Evolutionary conservation across 2,113 vertebrate genomes (phyloP), one percentile per base, ranked within the genome.

Genomic region (Sinocyclocheilus grahami): DNA sequence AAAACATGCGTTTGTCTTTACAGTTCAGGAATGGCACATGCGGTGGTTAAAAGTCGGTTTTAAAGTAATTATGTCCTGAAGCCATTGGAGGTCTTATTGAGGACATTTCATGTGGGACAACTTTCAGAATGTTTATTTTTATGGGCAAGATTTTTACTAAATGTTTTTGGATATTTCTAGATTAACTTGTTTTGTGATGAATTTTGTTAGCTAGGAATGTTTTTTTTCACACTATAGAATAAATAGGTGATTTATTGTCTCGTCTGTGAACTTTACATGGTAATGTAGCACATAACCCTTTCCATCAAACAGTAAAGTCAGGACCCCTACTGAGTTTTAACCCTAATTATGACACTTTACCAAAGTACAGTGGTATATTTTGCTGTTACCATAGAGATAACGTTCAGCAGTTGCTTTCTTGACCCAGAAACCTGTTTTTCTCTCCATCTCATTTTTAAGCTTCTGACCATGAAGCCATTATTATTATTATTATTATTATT

Each of bases 371-470:
- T 11, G 9, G 18, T 39, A 48, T 78, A 67, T 51, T 81, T 60
- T 53, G 46, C 77, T 18, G 85, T 71, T 84, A 48, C 81, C 82
- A 72, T 76, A 71, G 69, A 82, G 51, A 77, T 79, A 83, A 85
- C 78, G 55, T 89, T 51, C 42, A 71, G 65, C 22, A 20, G 5
- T 83, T 77, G 16, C 48, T 77, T 33, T 79, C 33, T 74, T 86
- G 81, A 86, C 84, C 86, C 71, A 86, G 60, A 89, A 89, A 87
- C 84, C 86, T 63, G 7, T 30, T 89, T 55, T 89, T 62, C 82
- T 62, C 24, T 39, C 20, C 71, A 67, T 30, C 37, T 58, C 6
- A 74, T 82, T 69, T 74, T 53, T 76, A 79, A 39, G n/a, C 37
- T 27, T 77, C 24, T 82, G 53, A 51, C 55, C 82, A 76, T 48